These are phyloP conservation scores for Chesias legatella DNA, from an alignment of 2,888 invertebrate genomes.

Conservation along the genomic window DNA sequence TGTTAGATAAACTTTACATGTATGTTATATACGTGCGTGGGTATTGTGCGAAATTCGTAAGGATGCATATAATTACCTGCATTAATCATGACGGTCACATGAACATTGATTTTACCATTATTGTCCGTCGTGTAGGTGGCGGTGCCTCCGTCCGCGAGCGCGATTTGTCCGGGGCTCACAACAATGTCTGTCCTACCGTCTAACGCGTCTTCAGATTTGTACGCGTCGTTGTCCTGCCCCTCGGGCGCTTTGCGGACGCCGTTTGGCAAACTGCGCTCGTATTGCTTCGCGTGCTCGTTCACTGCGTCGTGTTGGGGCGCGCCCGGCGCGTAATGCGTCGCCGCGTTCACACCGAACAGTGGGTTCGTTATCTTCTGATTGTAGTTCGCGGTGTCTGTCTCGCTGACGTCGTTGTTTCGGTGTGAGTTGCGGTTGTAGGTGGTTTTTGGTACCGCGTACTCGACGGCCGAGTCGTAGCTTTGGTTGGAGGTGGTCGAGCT, in stretches of 20 bases:
- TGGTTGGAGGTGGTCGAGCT: slow-evolving; percentile 71
- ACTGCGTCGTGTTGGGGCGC: slow-evolving; percentile 39
- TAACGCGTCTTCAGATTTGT: slow-evolving; percentile 80
- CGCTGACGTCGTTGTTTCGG: slow-evolving; percentile 48
- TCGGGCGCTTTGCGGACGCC: slow-evolving; percentile 87
- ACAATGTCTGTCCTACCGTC: slow-evolving; percentile 80
- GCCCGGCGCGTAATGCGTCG: slow-evolving; percentile 70
- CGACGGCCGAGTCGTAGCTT: slow-evolving; percentile 69
- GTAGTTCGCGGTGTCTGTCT: slow-evolving; percentile 47
- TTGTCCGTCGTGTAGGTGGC: slow-evolving; percentile 85
- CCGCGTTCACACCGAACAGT: slow-evolving; percentile 72
- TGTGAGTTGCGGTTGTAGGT: slow-evolving; percentile 50
- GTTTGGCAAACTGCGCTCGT: slow-evolving; percentile 63
- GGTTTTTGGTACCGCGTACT: slow-evolving; percentile 66
- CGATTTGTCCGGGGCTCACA: slow-evolving; percentile 70
- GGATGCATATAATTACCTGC: slow-evolving; percentile 83
- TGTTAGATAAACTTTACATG: slow-evolving; percentile 64
- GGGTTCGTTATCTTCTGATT: slow-evolving; percentile 67
- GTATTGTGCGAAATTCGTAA: slow-evolving; percentile 52
- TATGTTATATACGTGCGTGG: slow-evolving; percentile 46
- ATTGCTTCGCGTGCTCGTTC: slow-evolving; percentile 50
- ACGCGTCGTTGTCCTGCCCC: slow-evolving; percentile 89
- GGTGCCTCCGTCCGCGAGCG: slow-evolving; percentile 71
- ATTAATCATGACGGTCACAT: slow-evolving; percentile 92
- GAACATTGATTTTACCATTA: slow-evolving; percentile 94